Percentiles rank a stretch among this genome's conserved stretches.
phyloP scores from a whole-genome alignment of 2,113 vertebrate species.

The Boulengeromyrus knoepffleri region DNA sequence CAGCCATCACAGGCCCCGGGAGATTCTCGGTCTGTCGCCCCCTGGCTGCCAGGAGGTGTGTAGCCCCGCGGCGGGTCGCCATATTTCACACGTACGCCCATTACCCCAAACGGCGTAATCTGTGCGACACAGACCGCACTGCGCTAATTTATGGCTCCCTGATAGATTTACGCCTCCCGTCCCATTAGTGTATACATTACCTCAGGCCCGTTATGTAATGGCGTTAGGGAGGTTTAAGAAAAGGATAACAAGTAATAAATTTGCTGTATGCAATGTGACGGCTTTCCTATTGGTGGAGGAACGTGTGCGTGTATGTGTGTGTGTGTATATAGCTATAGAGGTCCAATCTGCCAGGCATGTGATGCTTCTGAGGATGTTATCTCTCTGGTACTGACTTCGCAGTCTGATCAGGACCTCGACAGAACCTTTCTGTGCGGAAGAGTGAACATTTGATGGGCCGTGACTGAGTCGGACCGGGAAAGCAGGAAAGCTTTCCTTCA shows the following conservation, averaged over 20 bases:
- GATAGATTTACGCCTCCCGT: slow-evolving; percentile 46
- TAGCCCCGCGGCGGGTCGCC: slow-evolving; percentile 13
- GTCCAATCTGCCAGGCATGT: background rate
- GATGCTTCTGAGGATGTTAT: background rate
- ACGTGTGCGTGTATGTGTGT: background rate
- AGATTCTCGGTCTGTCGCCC: slow-evolving; percentile 11
- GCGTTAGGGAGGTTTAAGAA: slow-evolving; percentile 60
- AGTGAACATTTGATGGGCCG: background rate
- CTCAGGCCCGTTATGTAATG: slow-evolving; percentile 51
- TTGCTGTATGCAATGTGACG: slow-evolving; percentile 34
- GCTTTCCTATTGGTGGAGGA: background rate
- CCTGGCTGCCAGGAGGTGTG: slow-evolving; percentile 20
- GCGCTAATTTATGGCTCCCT: slow-evolving; percentile 49
- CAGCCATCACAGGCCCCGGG: slow-evolving; percentile 7
- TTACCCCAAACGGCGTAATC: slow-evolving; percentile 42
- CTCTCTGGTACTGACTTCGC: background rate
- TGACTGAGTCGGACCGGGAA: background rate
- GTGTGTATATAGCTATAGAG: background rate
- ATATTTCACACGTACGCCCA: slow-evolving; percentile 31
- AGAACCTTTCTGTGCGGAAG: background rate
- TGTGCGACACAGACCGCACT: slow-evolving; percentile 31
- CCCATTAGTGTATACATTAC: slow-evolving; percentile 47
- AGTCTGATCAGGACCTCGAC: background rate
- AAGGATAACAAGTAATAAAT: slow-evolving; percentile 62
- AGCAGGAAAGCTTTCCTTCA: background rate